Evolutionary conservation across 1,140 invertebrate species (phyloP).

Genomic region (Uloborus diversus): DNA sequence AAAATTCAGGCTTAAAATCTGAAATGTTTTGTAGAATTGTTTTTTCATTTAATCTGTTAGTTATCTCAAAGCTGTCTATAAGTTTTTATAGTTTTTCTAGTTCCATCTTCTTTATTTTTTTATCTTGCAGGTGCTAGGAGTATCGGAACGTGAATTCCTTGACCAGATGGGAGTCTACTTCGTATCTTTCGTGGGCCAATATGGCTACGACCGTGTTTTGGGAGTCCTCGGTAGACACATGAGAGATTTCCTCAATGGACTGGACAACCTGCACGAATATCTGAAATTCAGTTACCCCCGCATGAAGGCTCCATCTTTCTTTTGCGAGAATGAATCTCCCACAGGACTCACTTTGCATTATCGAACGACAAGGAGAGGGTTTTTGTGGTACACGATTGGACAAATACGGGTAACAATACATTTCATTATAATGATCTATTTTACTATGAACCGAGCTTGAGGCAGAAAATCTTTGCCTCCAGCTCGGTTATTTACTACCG

Average conservation of each 20-base stretch:
- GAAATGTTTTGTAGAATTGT: too few species aligned
- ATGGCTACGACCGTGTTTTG: conserved; percentile 90
- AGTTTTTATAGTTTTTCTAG: too few species aligned
- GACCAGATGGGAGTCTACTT: conserved; percentile 80
- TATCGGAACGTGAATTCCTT: conserved; percentile 86
- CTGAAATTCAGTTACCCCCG: conserved; percentile 95
- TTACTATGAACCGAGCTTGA: conserved; percentile 94
- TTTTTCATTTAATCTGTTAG: too few species aligned
- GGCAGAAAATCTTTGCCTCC: too few species aligned
- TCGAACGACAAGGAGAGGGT: conserved; percentile 88
- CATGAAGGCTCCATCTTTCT: conserved; percentile 92
- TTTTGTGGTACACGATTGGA: conserved; percentile 96
- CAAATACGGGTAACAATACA: conserved; percentile 87
- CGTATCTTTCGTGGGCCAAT: conserved; percentile 73
- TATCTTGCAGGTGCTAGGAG: conserved; percentile 76
- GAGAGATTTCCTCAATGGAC: conserved; percentile 93
- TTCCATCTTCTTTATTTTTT: too few species aligned
- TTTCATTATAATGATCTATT: conserved; percentile 85
- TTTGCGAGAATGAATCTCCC: conserved; percentile 93
- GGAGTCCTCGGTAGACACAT: conserved; percentile 89
- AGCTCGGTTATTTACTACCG: too few species aligned
- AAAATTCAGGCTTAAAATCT: too few species aligned
- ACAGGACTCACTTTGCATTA: conserved; percentile 90
- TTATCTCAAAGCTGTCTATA: too few species aligned
- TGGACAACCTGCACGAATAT: conserved; percentile 98